A percentile compares a stretch with the other conserved stretches of the same genome.
Evolutionary conservation across 2,113 vertebrate species (phyloP).

Genomic region (Nipponia nippon): DNA sequence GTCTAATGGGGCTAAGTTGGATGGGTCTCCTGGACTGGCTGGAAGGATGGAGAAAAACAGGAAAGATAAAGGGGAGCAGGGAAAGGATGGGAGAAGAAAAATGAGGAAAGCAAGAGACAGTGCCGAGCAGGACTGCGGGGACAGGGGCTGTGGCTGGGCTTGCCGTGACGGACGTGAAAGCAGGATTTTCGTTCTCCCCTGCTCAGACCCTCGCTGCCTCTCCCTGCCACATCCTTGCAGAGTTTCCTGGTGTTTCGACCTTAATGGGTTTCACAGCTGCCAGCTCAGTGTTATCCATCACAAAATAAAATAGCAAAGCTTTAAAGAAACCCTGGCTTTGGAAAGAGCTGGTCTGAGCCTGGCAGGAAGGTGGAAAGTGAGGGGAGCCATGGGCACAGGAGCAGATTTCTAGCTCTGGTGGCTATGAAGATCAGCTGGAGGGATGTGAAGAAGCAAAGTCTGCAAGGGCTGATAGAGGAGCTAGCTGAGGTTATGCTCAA

Average conservation of each 20-base stretch:
- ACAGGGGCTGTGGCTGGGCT: background rate
- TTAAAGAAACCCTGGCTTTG: background rate
- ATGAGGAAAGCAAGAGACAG: background rate
- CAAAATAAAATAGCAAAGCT: constrained; percentile 11
- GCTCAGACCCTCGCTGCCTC: background rate
- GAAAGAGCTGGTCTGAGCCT: background rate
- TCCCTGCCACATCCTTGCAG: constrained; percentile 9
- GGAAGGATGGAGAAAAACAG: background rate
- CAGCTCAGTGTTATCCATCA: constrained; percentile 24
- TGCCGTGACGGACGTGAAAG: background rate
- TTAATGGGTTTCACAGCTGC: constrained; percentile 68
- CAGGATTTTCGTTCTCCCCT: background rate
- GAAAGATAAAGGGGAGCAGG: background rate
- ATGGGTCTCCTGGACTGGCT: background rate
- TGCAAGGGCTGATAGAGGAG: background rate
- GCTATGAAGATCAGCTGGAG: background rate
- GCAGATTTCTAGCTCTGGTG: background rate
- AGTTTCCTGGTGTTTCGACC: background rate
- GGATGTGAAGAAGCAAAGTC: background rate
- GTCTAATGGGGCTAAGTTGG: background rate
- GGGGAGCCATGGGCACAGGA: background rate
- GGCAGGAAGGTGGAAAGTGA: background rate
- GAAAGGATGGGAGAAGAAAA: background rate
- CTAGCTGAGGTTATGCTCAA: background rate
- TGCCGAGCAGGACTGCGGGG: background rate